A percentile compares a stretch with the other conserved stretches of the same genome.
Evolutionary conservation across 1,140 invertebrate species (phyloP).

Genomic region (Philotrypesis tridentata): DNA sequence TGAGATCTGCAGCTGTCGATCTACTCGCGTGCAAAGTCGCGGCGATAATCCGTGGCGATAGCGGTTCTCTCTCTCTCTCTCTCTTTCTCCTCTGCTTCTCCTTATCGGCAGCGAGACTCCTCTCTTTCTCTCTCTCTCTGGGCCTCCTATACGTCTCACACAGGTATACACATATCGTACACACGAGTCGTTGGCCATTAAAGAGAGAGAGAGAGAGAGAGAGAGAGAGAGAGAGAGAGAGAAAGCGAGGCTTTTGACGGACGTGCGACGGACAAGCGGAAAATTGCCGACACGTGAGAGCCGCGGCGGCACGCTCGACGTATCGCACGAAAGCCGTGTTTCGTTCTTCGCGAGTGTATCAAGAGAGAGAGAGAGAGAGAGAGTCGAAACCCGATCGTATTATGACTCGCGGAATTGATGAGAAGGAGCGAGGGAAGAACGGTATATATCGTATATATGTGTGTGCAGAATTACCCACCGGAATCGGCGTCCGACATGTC

Average conservation of each 20-base stretch:
- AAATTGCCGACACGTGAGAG: conserved; percentile 56
- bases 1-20: conserved; percentile 36
- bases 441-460: background rate
- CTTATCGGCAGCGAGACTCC: no score
- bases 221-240: no score
- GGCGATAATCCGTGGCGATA: background rate
- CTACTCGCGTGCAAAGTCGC: background rate
- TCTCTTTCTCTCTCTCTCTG: background rate
- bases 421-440: no score
- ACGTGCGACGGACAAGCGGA: conserved; percentile 53
- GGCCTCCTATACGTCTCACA: no score
- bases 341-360: background rate
- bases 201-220: no score
- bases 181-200: background rate
- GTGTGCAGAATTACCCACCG: conserved; percentile 59
- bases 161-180: no score
- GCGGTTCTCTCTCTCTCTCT: background rate
- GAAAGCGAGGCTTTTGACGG: conserved; percentile 37
- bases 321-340: conserved; percentile 18
- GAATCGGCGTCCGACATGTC: conserved; percentile 70
- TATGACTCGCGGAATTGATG: no score
- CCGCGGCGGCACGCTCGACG: conserved; percentile 45
- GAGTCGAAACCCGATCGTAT: no score
- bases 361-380: background rate
- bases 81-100: no score